Conservation (phyloP, 2,113 vertebrate genomes). For the Nothobranchius kuhntae region DNA sequence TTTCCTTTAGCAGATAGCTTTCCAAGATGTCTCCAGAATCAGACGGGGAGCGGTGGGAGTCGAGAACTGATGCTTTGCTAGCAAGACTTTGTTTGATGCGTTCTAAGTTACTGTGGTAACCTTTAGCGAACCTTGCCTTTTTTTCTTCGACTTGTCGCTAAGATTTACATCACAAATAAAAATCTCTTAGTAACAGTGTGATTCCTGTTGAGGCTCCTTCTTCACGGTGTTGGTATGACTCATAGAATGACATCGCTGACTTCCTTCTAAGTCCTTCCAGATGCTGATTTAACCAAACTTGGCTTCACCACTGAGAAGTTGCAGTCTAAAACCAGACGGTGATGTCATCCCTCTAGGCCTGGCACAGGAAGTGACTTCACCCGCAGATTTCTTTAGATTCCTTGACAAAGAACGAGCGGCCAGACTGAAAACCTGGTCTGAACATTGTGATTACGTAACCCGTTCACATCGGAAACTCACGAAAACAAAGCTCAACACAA, state of each 20-base stretch:
- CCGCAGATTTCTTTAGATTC: conserved; percentile 27
- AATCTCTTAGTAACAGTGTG: conserved; percentile 66
- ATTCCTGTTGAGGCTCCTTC: conserved; percentile 34
- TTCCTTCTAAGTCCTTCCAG: conserved; percentile 60
- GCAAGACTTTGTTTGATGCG: conserved; percentile 45
- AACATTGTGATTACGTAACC: conserved; percentile 23
- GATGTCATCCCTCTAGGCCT: conserved; percentile 68
- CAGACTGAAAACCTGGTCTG: conserved; percentile 39
- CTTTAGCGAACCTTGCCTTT: conserved; percentile 28
- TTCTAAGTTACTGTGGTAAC: conserved; percentile 47
- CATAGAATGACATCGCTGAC: conserved; percentile 59
- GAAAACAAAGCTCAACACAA: background rate
- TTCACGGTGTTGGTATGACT: conserved; percentile 65
- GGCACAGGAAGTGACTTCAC: conserved; percentile 73
- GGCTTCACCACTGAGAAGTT: conserved; percentile 65
- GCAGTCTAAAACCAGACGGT: conserved; percentile 70
- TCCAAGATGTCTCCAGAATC: conserved; percentile 49
- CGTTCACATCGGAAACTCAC: conserved; percentile 23
- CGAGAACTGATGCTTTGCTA: conserved; percentile 28
- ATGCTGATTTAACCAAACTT: conserved; percentile 68
- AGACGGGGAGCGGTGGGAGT: conserved; percentile 45
- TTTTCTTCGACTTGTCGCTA: conserved; percentile 20
- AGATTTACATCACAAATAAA: conserved; percentile 47
- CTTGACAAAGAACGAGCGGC: conserved; percentile 31
- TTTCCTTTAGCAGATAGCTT: conserved; percentile 60